phyloP scores from a whole-genome alignment of 2,797 vertebrate species.

The Botia kubotai region DNA sequence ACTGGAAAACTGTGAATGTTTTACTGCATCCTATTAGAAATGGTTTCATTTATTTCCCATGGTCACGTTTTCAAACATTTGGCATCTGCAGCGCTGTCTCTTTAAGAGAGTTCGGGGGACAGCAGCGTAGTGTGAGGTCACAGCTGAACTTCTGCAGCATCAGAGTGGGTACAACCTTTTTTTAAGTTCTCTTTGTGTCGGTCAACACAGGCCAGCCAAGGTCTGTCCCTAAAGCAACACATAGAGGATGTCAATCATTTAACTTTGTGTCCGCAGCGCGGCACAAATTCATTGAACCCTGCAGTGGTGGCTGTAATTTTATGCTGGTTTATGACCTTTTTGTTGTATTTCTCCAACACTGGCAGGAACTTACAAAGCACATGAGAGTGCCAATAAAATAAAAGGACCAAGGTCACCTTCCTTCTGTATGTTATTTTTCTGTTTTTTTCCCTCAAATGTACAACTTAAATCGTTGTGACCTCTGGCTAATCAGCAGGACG shows the following conservation, averaged over 20 bases:
- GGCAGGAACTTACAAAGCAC: conserved; percentile 25
- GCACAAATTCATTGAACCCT: conserved; percentile 27
- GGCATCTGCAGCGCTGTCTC: background rate
- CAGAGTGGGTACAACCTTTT: background rate
- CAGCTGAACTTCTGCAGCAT: conserved; percentile 10
- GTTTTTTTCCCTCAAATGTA: background rate
- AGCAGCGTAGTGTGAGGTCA: conserved; percentile 7
- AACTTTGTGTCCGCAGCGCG: conserved; percentile 28
- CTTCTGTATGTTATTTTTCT: background rate
- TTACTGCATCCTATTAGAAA: conserved; percentile 30
- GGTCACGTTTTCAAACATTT: conserved; percentile 5
- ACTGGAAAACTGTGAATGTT: conserved; percentile 16
- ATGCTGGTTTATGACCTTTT: conserved; percentile 41
- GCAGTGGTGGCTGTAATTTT: conserved; percentile 18
- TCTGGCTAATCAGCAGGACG: conserved; percentile 56
- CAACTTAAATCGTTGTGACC: conserved; percentile 56
- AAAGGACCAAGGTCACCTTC: conserved; percentile 35
- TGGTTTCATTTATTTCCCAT: conserved; percentile 25
- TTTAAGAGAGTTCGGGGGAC: background rate
- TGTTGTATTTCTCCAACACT: conserved; percentile 23
- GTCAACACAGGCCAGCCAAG: background rate
- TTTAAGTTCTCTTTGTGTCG: background rate
- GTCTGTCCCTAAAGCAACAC: conserved; percentile 32
- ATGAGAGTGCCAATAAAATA: conserved; percentile 17
- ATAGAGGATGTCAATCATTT: conserved; percentile 17